These are phyloP conservation scores for Hippocampus barbouri DNA, from an alignment of 2,113 vertebrate genomes.

Conservation along the genomic window DNA sequence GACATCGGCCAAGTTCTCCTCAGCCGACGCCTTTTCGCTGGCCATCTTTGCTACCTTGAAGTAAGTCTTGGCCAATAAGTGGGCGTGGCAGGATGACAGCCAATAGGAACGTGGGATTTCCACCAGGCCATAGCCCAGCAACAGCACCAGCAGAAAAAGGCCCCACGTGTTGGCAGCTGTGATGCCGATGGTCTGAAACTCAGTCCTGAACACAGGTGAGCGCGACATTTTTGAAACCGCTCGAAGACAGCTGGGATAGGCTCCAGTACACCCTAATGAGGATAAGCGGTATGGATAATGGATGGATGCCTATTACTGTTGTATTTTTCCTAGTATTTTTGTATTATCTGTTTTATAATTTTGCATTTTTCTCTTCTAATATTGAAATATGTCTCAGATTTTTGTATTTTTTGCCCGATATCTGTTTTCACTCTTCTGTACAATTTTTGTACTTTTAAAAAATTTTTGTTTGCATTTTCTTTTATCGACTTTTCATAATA, in stretches of 20 bases:
- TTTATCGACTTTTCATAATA: too few species aligned
- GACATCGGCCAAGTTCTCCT: slow-evolving; percentile 86
- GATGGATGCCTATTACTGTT: neutral
- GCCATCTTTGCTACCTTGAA: slow-evolving; percentile 89
- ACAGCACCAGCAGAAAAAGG: slow-evolving; percentile 87
- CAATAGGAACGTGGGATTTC: slow-evolving; percentile 92
- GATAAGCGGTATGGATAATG: too few species aligned
- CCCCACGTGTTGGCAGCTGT: slow-evolving; percentile 95
- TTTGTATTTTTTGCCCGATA: neutral
- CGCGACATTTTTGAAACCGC: neutral
- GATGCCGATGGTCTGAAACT: slow-evolving; percentile 88
- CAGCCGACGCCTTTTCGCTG: slow-evolving; percentile 85
- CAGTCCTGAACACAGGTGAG: slow-evolving; percentile 67
- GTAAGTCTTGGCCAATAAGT: slow-evolving; percentile 85
- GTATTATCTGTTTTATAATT: neutral
- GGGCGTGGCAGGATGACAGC: slow-evolving; percentile 81
- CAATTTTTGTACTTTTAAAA: too few species aligned
- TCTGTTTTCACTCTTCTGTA: neutral
- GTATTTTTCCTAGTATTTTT: neutral
- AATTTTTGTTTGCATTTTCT: too few species aligned
- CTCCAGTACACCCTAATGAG: too few species aligned
- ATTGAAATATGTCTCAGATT: neutral
- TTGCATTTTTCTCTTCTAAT: neutral
- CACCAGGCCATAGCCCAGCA: slow-evolving; percentile 90
- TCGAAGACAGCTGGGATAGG: too few species aligned